These are phyloP conservation scores for Potorous gilbertii DNA, from an alignment of 2,797 vertebrate genomes.

Conservation along the genomic window DNA sequence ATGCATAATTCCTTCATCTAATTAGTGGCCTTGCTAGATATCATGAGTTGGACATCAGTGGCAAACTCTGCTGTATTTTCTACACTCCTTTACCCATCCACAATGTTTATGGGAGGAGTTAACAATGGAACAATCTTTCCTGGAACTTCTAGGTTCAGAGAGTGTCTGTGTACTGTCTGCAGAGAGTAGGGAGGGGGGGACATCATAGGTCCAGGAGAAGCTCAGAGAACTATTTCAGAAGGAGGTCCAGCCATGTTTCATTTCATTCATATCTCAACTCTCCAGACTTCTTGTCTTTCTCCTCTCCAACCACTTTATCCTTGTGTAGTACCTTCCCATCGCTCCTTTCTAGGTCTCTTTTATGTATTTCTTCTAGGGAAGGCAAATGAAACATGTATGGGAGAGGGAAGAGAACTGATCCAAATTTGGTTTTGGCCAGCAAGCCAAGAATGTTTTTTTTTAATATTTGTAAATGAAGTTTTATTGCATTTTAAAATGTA, in stretches of 20 bases:
- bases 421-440: background rate
- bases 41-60: background rate
- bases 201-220: background rate
- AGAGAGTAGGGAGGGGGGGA: too few relatives aligned
- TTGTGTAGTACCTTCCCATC: background rate
- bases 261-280: background rate
- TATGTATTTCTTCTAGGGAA: background rate
- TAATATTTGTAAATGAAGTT: background rate
- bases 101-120: background rate
- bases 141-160: background rate
- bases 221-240: background rate
- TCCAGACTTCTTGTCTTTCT: background rate
- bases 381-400: background rate
- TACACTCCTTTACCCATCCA: background rate
- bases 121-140: background rate
- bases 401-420: background rate
- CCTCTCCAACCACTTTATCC: background rate
- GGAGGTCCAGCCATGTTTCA: background rate
- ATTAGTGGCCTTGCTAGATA: background rate
- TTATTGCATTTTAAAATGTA: background rate
- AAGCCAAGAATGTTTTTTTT: background rate
- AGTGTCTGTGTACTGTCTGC: background rate
- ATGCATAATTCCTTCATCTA: background rate
- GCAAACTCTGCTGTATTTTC: background rate
- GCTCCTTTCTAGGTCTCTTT: background rate